phyloP scores from a whole-genome alignment of 1,140 invertebrate genomes.

The Phymorhynchus buccinoides region DNA sequence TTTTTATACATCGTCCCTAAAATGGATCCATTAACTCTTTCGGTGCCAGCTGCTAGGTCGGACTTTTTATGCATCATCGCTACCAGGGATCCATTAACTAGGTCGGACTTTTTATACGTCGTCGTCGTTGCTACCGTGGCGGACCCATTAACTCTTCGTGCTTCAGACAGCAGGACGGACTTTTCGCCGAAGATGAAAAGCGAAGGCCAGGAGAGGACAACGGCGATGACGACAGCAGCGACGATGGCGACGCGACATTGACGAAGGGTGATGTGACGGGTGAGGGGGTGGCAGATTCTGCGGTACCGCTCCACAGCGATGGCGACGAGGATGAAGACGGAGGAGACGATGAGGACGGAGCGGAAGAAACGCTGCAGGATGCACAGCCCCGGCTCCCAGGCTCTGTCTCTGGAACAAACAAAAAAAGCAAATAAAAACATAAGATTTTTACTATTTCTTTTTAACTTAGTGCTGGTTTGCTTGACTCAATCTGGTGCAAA shows the following conservation, averaged over 20 bases:
- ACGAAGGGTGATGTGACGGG: slow-evolving; percentile 42
- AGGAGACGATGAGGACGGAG: slow-evolving; percentile 42
- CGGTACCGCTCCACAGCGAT: slow-evolving; percentile 55
- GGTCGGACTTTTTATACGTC: too few relatives aligned
- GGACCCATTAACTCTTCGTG: too few relatives aligned
- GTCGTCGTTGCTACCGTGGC: neutral
- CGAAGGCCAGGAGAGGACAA: slow-evolving; percentile 49
- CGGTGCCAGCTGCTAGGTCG: too few relatives aligned
- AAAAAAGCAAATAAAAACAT: neutral
- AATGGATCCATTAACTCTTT: neutral
- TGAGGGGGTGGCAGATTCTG: slow-evolving; percentile 48
- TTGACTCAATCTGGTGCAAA: too few relatives aligned
- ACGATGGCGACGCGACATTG: slow-evolving; percentile 42
- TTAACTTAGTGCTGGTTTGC: too few relatives aligned
- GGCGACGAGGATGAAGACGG: slow-evolving; percentile 50
- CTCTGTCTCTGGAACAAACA: neutral
- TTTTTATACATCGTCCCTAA: neutral
- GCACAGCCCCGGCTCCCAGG: slow-evolving; percentile 42
- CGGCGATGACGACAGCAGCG: slow-evolving; percentile 39
- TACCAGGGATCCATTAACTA: neutral
- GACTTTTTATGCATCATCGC: too few relatives aligned
- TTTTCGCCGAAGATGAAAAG: slow-evolving; percentile 40
- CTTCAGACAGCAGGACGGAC: too few relatives aligned
- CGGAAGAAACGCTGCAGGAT: slow-evolving; percentile 50
- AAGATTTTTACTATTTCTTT: too few relatives aligned